Conservation (phyloP, 2,113 vertebrate genomes). For the Triplophysa siluroides region DNA sequence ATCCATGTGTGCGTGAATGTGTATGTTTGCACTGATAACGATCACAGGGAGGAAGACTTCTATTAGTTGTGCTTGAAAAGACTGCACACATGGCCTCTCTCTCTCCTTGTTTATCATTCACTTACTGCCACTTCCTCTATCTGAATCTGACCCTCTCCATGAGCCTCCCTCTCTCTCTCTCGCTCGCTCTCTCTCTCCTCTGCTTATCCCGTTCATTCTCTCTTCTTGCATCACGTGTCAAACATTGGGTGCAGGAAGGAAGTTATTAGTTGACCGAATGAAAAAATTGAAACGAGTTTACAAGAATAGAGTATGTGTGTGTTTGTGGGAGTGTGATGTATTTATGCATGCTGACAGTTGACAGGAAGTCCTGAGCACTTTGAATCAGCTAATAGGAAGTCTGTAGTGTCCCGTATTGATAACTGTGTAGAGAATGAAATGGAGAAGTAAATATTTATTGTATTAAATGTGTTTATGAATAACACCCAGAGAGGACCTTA, state of each 20-base stretch:
- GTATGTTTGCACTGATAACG: conserved; percentile 20
- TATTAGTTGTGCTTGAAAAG: conserved; percentile 26
- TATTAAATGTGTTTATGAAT: too few relatives aligned
- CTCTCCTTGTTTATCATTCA: conserved; percentile 60
- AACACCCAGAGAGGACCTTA: too few relatives aligned
- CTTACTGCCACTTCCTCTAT: conserved; percentile 45
- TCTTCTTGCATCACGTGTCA: conserved; percentile 77
- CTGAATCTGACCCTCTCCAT: conserved; percentile 27
- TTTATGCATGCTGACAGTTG: conserved; percentile 26
- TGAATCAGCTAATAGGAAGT: conserved; percentile 79
- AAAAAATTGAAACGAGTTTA: conserved; percentile 52
- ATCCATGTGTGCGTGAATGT: neutral
- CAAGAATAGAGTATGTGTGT: conserved; percentile 58
- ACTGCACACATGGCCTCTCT: conserved; percentile 15
- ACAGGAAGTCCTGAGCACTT: conserved; percentile 75
- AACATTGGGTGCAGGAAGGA: conserved; percentile 80
- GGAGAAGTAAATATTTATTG: conserved; percentile 28
- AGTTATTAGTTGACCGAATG: conserved; percentile 83
- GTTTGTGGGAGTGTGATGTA: conserved; percentile 15
- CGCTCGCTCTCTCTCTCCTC: conserved; percentile 10
- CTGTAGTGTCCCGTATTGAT: conserved; percentile 41
- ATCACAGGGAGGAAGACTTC: conserved; percentile 36
- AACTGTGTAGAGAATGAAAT: conserved; percentile 31
- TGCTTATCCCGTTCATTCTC: conserved; percentile 14
- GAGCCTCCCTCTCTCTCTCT: neutral